Conservation (phyloP, 2,113 vertebrate genomes). For the Bostrychus sinensis region DNA sequence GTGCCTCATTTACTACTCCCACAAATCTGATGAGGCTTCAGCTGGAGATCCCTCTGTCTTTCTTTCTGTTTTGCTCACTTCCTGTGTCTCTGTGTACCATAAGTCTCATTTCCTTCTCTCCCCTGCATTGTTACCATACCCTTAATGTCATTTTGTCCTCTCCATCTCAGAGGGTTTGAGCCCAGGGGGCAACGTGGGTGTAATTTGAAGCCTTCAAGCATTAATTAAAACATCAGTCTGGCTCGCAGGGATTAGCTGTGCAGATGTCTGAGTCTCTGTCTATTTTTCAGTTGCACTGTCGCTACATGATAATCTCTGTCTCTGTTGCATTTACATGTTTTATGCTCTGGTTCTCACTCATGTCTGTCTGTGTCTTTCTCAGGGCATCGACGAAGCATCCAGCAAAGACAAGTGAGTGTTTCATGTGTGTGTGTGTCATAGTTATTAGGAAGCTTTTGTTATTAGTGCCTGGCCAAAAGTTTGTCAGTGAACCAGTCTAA, state of each 20-base stretch:
- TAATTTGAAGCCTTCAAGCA: constrained; percentile 76
- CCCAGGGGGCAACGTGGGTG: constrained; percentile 64
- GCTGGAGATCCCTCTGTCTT: constrained; percentile 38
- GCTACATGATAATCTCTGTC: constrained; percentile 33
- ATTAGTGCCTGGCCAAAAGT: constrained; percentile 38
- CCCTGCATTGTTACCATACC: constrained; percentile 37
- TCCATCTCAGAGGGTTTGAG: constrained; percentile 58
- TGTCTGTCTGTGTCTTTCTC: constrained; percentile 39
- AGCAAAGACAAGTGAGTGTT: constrained; percentile 96
- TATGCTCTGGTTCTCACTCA: constrained; percentile 7
- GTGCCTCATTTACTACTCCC: constrained; percentile 20
- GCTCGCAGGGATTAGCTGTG: constrained; percentile 70
- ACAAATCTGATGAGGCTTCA: constrained; percentile 40
- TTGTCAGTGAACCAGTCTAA: constrained; percentile 42
- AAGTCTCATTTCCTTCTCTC: constrained; percentile 58
- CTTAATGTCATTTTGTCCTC: constrained; percentile 46
- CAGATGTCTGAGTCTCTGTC: constrained; percentile 65
- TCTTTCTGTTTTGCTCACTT: constrained; percentile 14
- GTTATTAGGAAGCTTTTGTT: constrained; percentile 27
- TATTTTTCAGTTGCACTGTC: constrained; percentile 52
- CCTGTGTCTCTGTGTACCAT: constrained; percentile 13
- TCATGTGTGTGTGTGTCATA: too few relatives aligned
- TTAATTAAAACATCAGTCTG: constrained; percentile 80
- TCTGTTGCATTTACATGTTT: not conserved
- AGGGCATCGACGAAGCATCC: constrained; percentile 94